Base-by-base conservation (phyloP, 2,113 vertebrate genomes). In the Psilopogon haemacephalus region DNA sequence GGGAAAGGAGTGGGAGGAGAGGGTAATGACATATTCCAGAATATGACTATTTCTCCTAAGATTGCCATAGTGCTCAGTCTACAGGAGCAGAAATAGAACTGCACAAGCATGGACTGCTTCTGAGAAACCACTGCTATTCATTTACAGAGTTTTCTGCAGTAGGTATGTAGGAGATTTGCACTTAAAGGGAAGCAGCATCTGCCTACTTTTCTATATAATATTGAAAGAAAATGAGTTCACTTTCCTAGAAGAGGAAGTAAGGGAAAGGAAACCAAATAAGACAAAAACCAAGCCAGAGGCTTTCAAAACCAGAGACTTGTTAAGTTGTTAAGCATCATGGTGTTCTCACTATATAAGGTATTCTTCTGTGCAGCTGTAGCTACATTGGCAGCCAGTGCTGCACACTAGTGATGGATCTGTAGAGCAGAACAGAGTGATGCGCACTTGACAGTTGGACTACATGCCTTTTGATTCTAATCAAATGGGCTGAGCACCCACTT, bases 381-480 rank as follows among this genome's bases (percentile, higher is more conserved):
- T 16, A 3, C 0, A 1, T 18, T 28, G 37, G 75, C 7, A 67
- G 16, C 27, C 38, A 59, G 65, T 37, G 44, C 15, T 4, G 2
- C 0, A 1, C 35, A 63, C 3, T 1, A 42, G 52, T 0, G 30
- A 5, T 35, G 46, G 28, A 30, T 50, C n/a, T 35, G 26, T 4
- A 30, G 21, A 46, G 44, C 4, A 38, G 40, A 32, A 58, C 35
- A 6, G 26, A 20, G 28, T 1, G 23, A 35, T 12, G 40, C 2
- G 9, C 6, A 5, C 69, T 42, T 28, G 60, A 27, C 32, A 24
- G 23, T 6, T 21, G 15, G 12, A 5, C 4, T 35, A 11, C 20
- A 13, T 1, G 1, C 6, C 33, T 58, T n/a, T 35, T 18, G 38
- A 56, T 20, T 7, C 33, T 44, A 38, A 8, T 8, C 0, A 0